Conservation (phyloP, 2,113 vertebrate species). For the Cranoglanis bouderius region DNA sequence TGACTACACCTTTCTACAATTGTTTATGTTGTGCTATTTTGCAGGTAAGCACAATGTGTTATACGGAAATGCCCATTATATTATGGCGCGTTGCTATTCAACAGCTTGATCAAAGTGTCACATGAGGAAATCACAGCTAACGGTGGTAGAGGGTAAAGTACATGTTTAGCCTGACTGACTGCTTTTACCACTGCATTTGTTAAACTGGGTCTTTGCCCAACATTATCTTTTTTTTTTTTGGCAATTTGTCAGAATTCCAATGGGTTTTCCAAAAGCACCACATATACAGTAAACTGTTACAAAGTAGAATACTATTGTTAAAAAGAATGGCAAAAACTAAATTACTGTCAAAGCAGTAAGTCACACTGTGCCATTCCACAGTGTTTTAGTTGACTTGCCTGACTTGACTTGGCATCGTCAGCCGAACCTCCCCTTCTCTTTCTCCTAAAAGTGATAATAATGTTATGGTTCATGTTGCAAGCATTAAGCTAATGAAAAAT, state of each 20-base stretch:
- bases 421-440: not conserved
- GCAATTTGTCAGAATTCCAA: not conserved
- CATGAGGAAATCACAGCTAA: not conserved
- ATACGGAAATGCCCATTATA: no score
- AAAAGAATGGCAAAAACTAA: not conserved
- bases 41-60: no score
- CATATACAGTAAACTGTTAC: not conserved
- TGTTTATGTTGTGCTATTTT: no score
- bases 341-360: not conserved
- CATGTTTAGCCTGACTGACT: no score
- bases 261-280: not conserved
- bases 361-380: not conserved
- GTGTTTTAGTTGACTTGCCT: not conserved
- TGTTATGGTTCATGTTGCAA: not conserved
- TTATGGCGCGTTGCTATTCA: no score
- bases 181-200: no score
- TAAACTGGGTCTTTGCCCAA: no score
- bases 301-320: not conserved
- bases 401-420: not conserved
- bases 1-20: no score
- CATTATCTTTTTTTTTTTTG: no score
- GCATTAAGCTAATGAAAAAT: not conserved
- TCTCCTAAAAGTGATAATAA: conserved; percentile 6
- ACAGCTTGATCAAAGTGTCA: not conserved
- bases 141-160: no score